Conservation (phyloP, 2,113 vertebrate species). For the Eudyptes chrysolophus region DNA sequence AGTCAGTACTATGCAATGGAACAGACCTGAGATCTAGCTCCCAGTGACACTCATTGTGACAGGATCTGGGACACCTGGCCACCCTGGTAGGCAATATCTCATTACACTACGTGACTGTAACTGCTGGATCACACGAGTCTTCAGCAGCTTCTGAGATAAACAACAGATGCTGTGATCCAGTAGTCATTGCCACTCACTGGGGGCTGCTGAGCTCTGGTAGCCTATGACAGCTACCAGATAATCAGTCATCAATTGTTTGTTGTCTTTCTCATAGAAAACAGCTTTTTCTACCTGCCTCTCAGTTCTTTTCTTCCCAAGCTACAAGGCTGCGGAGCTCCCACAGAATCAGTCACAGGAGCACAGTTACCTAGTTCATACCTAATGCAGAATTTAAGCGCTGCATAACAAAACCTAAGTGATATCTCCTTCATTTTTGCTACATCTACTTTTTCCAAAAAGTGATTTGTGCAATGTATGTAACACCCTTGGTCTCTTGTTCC, state of each 20-base stretch:
- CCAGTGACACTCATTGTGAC: not conserved
- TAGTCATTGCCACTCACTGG: not conserved
- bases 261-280: not conserved
- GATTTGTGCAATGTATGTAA: not conserved
- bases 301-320: not conserved
- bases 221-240: not conserved
- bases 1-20: not conserved
- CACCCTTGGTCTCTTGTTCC: not conserved
- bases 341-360: not conserved
- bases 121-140: not conserved
- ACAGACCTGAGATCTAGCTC: not conserved
- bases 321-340: accelerated
- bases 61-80: not conserved
- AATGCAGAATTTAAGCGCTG: not conserved
- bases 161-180: not conserved
- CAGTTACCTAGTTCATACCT: not conserved
- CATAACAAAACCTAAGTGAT: not conserved
- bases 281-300: not conserved
- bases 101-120: not conserved
- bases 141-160: not conserved
- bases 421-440: not conserved
- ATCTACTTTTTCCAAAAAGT: not conserved
- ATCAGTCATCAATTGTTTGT: not conserved
- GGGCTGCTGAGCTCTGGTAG: not conserved
- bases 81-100: not conserved